Evolutionary conservation across 2,888 invertebrate species (phyloP).

Genomic region (Minunthozetes semirufus): DNA sequence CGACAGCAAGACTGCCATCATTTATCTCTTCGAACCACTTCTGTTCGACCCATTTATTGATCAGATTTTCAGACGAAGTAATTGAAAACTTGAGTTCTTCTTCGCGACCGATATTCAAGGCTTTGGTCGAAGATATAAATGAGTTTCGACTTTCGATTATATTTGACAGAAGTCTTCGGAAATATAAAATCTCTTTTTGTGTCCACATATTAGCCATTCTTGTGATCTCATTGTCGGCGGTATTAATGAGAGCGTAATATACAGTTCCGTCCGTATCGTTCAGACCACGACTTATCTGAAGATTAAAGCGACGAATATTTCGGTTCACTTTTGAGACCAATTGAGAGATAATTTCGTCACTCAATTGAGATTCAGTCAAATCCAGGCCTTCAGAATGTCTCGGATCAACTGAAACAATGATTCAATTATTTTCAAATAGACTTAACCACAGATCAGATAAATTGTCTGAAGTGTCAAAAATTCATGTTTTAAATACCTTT

Average conservation of each 20-base stretch:
- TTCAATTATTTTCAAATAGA: not conserved
- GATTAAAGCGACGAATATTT: not conserved
- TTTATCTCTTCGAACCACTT: constrained; percentile 8
- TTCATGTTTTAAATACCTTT: no score
- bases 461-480: no score
- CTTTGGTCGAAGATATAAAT: constrained; percentile 1
- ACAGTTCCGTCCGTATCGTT: constrained; percentile 5
- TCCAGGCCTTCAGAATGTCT: not conserved
- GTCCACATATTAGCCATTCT: not conserved
- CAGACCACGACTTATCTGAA: not conserved
- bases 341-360: not conserved
- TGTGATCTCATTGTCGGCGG: not conserved
- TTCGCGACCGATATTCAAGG: constrained; percentile 8
- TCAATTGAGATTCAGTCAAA: not conserved
- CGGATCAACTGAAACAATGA: not conserved
- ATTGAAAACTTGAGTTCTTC: not conserved
- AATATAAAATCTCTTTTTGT: not conserved
- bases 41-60: not conserved
- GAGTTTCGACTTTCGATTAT: not conserved
- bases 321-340: not conserved
- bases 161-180: not conserved
- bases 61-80: not conserved
- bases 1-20: not conserved
- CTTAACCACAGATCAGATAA: not conserved
- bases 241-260: constrained; percentile 5